phyloP scores from a whole-genome alignment of 2,888 invertebrate genomes.

The Brachyopa scutellaris region DNA sequence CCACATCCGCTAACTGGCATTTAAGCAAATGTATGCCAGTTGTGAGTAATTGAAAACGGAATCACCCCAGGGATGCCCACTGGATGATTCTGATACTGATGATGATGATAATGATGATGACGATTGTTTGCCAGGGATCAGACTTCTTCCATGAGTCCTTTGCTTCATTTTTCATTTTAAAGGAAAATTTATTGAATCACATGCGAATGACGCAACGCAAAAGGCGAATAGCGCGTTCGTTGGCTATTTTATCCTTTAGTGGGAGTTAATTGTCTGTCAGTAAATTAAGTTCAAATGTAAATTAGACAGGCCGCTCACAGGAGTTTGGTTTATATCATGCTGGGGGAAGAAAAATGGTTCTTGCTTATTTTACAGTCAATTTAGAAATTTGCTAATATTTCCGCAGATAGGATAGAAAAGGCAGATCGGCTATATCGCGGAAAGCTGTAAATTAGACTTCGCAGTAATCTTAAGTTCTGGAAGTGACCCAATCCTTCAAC shows the following conservation, averaged over 20 bases:
- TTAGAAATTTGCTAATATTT: too few relatives aligned
- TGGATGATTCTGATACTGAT: conserved; percentile 28
- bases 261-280: conserved; percentile 36
- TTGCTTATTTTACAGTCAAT: too few relatives aligned
- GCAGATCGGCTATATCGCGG: too few relatives aligned
- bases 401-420: too few relatives aligned
- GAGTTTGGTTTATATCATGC: too few relatives aligned
- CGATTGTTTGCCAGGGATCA: not conserved
- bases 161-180: not conserved
- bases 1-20: conserved; percentile 23
- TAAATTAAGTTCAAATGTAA: conserved; percentile 24
- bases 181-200: conserved; percentile 16
- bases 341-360: too few relatives aligned
- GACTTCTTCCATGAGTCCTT: not conserved
- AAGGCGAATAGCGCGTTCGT: conserved; percentile 10
- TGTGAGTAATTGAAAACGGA: conserved; percentile 50
- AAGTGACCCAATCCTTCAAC: too few relatives aligned
- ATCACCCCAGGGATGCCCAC: conserved; percentile 42
- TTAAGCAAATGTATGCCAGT: conserved; percentile 48
- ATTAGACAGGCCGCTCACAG: too few relatives aligned
- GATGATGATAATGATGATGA: conserved; percentile 17
- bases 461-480: too few relatives aligned
- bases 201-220: not conserved
- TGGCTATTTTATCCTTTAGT: conserved; percentile 3
- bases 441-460: too few relatives aligned